A percentile compares a stretch with the other conserved stretches of the same genome.
Conservation (phyloP, 2,888 invertebrate species). For the Osedax frankpressi region DNA sequence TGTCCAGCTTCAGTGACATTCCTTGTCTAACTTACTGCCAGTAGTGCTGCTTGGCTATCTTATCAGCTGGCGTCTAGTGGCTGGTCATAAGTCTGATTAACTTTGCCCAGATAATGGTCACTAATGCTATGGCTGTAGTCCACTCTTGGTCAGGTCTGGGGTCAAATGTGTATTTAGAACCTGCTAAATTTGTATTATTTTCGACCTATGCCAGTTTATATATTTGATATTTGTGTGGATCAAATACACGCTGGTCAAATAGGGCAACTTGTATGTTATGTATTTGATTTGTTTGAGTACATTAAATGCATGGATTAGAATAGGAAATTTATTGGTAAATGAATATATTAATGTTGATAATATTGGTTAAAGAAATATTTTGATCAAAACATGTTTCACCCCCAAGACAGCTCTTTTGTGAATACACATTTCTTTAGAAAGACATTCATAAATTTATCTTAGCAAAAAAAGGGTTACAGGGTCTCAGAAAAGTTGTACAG, state of each 20-base stretch:
- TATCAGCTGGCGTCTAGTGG: background rate
- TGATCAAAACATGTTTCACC: background rate
- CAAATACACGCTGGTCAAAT: background rate
- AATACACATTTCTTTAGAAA: background rate
- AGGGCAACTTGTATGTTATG: background rate
- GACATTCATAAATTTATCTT: background rate
- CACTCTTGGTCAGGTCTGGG: background rate
- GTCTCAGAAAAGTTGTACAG: background rate
- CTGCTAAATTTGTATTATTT: background rate
- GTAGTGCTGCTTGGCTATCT: background rate
- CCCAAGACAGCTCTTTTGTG: background rate
- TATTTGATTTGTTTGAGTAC: background rate
- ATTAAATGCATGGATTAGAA: background rate
- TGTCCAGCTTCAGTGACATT: conserved; percentile 2
- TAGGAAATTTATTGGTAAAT: background rate
- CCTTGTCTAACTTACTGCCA: background rate
- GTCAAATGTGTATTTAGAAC: background rate
- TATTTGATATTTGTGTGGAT: background rate
- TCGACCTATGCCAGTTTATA: background rate
- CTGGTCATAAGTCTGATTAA: conserved; percentile 9
- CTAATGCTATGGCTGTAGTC: background rate
- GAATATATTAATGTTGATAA: background rate
- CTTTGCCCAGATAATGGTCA: conserved; percentile 8
- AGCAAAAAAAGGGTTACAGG: background rate
- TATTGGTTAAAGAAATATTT: background rate